Conservation (phyloP, 2,888 invertebrate species). For the Drosophila subquinaria region DNA sequence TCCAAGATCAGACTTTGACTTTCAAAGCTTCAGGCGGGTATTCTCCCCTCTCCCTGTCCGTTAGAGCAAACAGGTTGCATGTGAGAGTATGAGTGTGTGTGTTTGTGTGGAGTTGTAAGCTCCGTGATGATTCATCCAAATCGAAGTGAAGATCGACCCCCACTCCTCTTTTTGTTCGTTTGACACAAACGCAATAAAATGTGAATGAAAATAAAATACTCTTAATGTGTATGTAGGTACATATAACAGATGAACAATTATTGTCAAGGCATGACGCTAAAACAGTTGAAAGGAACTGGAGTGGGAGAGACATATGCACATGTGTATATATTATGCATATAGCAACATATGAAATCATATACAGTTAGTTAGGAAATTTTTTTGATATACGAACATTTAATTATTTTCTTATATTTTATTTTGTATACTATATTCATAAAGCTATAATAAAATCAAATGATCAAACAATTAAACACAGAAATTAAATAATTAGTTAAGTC, state of each 20-base stretch:
- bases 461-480: no score
- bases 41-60: constrained; percentile 22
- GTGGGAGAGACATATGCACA: not conserved
- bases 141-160: constrained; percentile 22
- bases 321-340: no score
- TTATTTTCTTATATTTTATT: no score
- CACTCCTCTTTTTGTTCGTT: not conserved
- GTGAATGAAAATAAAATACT: constrained; percentile 42
- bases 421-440: no score
- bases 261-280: constrained; percentile 31
- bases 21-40: constrained; percentile 23
- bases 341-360: no score
- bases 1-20: constrained; percentile 29
- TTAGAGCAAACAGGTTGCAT: constrained; percentile 65
- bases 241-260: constrained; percentile 60
- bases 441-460: no score
- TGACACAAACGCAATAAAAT: constrained; percentile 19
- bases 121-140: constrained; percentile 50
- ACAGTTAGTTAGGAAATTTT: no score
- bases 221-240: constrained; percentile 33
- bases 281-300: not conserved
- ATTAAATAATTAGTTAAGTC: no score
- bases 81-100: constrained; percentile 7
- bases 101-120: constrained; percentile 36
- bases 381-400: no score